These are phyloP conservation scores for Leiothrix lutea DNA, from an alignment of 2,113 vertebrate species.

Conservation along the genomic window DNA sequence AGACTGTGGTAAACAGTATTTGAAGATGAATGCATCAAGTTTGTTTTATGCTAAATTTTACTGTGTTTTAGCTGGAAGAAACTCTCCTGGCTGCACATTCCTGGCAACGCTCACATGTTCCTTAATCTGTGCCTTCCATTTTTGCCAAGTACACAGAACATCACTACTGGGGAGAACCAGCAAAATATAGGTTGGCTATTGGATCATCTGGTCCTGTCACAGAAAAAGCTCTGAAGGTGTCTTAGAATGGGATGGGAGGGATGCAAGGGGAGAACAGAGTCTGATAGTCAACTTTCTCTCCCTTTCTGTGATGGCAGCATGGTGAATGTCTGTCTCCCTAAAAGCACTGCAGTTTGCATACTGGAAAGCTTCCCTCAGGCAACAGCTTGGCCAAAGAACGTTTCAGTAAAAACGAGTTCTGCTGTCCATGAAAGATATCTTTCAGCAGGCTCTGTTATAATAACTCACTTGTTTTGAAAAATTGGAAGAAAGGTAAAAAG, in stretches of 20 bases:
- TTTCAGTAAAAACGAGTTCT: background rate
- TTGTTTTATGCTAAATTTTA: background rate
- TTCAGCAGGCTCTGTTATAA: background rate
- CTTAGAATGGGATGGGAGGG: background rate
- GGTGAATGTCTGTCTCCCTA: background rate
- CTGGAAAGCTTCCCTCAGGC: background rate
- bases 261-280: background rate
- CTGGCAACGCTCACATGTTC: background rate
- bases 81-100: background rate
- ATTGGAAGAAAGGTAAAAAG: background rate
- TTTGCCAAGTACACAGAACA: background rate
- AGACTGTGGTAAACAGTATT: background rate
- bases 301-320: background rate
- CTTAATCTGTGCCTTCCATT: background rate
- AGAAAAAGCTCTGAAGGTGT: background rate
- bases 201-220: background rate
- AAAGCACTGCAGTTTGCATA: background rate
- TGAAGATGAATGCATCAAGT: background rate
- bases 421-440: background rate
- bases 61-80: slow-evolving; percentile 4
- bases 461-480: background rate
- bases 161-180: background rate
- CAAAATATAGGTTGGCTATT: background rate
- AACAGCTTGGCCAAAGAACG: background rate
- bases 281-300: background rate